Evolutionary conservation across 2,888 invertebrate species (phyloP), one percentile per base, ranked within the genome.

Genomic region (Ectemnius lituratus): DNA sequence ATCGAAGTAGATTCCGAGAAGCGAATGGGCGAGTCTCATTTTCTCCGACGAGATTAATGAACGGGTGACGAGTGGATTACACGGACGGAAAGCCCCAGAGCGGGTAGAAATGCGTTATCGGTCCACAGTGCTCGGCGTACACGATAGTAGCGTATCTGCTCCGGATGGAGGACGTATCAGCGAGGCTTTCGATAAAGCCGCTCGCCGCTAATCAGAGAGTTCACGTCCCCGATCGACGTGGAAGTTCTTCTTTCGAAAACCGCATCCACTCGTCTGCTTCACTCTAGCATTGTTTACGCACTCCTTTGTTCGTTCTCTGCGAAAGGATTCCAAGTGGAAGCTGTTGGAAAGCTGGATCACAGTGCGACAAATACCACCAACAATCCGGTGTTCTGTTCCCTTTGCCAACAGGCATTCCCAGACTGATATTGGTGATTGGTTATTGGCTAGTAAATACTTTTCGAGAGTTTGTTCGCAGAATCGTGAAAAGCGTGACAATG

Each of bases 171-270:
- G 6, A 16, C n/a, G n/a, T 52, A 52, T 52, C 52, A 52, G 14
- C 52, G 52, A 52, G 16, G 16, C 52, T 52, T 11, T 52, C 52
- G 52, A 52, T 52, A 52, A 52, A 52, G 52, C 52, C 37, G 6
- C 16, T 52, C n/a, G 52, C 47, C 52, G 14, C 4, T 52, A 37
- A 52, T 52, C 52, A 52, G 8, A 16, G 52, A 37, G 37, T 37
- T 37, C 37, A 37, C 37, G 37, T 37, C 37, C 11, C 37, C 37
- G 37, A 37, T 37, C 37, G 37, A 37, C 62, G 62, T 62, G 46
- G 62, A 62, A 62, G 47, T 62, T 62, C 27, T 62, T 62, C 20
- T 23, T 37, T 37, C 11, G 37, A 47, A 62, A 45, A 62, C 61
- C 61, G 20, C 46, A 18, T 20, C 61, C 45, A 45, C 45, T 62